A percentile compares a stretch with the other conserved stretches of the same genome.
Conservation (phyloP, 2,888 invertebrate genomes). For the Pheosia gnoma region DNA sequence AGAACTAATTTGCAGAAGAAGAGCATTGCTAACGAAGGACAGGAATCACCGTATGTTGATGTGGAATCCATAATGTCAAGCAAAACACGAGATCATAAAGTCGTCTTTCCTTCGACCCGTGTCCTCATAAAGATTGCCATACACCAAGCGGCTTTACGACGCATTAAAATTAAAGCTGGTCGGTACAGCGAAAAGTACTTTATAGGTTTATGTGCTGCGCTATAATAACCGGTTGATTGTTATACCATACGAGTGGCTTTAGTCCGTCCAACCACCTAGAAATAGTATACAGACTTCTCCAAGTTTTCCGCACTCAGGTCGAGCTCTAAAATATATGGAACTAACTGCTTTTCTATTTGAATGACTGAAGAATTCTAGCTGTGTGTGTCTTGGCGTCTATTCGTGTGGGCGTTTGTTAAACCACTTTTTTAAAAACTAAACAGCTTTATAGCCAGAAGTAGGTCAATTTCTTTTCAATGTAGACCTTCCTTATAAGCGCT, state of each 20-base stretch:
- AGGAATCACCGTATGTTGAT: too few relatives aligned
- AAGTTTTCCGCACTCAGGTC: not conserved
- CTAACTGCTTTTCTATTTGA: not conserved
- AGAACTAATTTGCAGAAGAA: too few relatives aligned
- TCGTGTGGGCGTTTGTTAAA: too few relatives aligned
- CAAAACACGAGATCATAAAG: not conserved
- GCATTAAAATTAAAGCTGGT: conserved; percentile 18
- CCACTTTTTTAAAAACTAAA: too few relatives aligned
- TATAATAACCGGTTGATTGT: conserved; percentile 3
- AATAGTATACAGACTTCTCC: not conserved
- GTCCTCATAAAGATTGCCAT: conserved; percentile 15
- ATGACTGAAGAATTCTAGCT: not conserved
- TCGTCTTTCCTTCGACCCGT: not conserved
- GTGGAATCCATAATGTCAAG: too few relatives aligned
- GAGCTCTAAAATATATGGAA: not conserved
- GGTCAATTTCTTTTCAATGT: too few relatives aligned
- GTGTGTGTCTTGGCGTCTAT: not conserved
- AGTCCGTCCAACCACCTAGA: not conserved
- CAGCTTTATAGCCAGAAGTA: too few relatives aligned
- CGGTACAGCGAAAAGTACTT: conserved; percentile 15
- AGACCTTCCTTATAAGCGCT: too few relatives aligned
- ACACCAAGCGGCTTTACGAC: conserved; percentile 12
- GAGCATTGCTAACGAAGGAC: too few relatives aligned
- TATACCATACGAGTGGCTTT: not conserved
- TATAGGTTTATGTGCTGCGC: conserved; percentile 7